Evolutionary conservation across 2,888 invertebrate genomes (phyloP).

Genomic region (Bimastos eiseni): DNA sequence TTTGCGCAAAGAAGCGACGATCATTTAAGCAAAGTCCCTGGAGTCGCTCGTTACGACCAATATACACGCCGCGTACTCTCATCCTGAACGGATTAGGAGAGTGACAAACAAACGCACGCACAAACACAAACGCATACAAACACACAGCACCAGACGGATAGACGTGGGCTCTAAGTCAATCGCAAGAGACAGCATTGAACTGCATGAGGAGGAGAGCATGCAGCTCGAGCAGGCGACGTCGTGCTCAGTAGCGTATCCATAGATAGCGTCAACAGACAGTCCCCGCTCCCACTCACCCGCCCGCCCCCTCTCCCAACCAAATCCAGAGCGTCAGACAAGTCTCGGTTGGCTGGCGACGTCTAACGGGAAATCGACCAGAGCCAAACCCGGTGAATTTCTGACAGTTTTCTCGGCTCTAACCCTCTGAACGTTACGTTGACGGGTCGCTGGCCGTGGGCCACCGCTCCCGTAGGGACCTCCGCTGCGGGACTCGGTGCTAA

Average conservation of each 20-base stretch:
- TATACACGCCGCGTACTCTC: neutral
- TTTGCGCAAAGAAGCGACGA: neutral
- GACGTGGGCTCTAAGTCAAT: neutral
- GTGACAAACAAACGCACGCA: neutral
- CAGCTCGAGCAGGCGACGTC: neutral
- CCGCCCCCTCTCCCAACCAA: neutral
- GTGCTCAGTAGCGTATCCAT: neutral
- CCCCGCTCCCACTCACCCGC: neutral
- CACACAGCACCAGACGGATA: neutral
- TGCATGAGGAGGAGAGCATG: neutral
- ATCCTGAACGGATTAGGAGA: neutral
- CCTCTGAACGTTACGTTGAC: neutral
- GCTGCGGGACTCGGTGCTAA: neutral
- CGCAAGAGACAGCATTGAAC: neutral
- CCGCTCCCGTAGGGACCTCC: neutral
- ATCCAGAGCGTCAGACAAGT: neutral
- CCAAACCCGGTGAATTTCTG: neutral
- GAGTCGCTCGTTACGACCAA: neutral
- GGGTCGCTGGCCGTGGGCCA: neutral
- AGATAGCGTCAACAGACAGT: neutral
- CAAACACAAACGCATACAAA: neutral
- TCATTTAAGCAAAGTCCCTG: neutral
- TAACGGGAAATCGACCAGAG: neutral
- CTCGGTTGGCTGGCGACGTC: neutral
- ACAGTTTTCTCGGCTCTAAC: neutral